A percentile compares a stretch with the other conserved stretches of the same genome.
These are phyloP conservation scores for Tortrix viridana DNA, from an alignment of 2,888 invertebrate genomes.

Conservation along the genomic window DNA sequence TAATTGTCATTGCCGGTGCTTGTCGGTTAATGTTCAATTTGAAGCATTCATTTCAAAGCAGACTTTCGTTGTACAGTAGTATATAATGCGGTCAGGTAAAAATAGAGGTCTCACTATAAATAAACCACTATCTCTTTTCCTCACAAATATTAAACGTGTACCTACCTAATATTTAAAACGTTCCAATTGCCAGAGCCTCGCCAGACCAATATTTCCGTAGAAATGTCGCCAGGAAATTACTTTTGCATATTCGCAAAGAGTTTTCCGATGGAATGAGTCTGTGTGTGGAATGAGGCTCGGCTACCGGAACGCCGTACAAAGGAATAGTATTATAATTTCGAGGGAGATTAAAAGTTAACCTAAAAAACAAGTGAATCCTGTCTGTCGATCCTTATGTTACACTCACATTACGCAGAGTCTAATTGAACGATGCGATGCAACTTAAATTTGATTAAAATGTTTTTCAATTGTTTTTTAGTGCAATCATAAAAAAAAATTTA, in stretches of 20 bases:
- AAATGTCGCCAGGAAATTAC: conserved; percentile 27
- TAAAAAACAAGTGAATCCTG: neutral
- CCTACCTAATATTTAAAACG: neutral
- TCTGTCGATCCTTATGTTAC: too few relatives aligned
- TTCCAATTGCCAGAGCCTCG: neutral
- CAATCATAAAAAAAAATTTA: too few relatives aligned
- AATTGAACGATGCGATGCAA: too few relatives aligned
- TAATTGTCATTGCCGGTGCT: too few relatives aligned
- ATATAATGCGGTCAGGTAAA: too few relatives aligned
- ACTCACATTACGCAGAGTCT: too few relatives aligned
- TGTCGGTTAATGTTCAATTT: too few relatives aligned
- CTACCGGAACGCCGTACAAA: neutral
- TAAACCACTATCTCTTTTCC: neutral
- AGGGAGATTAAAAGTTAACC: conserved; percentile 1
- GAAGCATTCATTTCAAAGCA: too few relatives aligned
- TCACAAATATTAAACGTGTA: neutral
- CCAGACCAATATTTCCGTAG: conserved; percentile 24
- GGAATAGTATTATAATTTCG: conserved; percentile 1
- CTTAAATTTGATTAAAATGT: too few relatives aligned
- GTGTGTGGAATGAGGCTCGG: conserved; percentile 1
- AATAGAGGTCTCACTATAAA: neutral
- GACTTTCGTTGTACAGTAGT: too few relatives aligned
- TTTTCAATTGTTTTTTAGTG: too few relatives aligned
- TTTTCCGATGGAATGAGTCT: conserved; percentile 24
- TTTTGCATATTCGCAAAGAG: conserved; percentile 34